These are phyloP conservation scores for Eremophila alpestris DNA, from an alignment of 2,797 vertebrate genomes.

Conservation along the genomic window DNA sequence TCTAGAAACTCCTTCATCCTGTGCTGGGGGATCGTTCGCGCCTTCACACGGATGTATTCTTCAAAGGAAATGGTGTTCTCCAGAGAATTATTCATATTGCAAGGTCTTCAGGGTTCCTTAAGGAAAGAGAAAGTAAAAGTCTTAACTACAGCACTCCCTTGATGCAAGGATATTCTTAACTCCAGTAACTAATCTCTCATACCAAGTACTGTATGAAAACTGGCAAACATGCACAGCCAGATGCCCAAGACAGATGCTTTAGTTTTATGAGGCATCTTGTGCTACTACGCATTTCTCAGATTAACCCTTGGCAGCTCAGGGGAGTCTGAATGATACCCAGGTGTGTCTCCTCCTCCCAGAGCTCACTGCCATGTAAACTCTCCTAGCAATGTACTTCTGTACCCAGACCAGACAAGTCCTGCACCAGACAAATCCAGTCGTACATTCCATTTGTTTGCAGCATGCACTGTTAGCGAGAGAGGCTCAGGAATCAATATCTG, in stretches of 20 bases:
- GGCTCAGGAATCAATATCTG: conserved; percentile 10
- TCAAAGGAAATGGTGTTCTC: conserved; percentile 95
- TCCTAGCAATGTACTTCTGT: neutral
- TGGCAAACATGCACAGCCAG: conserved; percentile 15
- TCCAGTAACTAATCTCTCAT: neutral
- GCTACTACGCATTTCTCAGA: neutral
- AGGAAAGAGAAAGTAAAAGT: conserved; percentile 54
- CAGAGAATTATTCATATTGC: conserved; percentile 95
- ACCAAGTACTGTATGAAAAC: neutral
- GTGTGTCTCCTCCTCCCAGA: neutral
- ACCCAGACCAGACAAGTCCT: neutral
- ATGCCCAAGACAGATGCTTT: conserved; percentile 6
- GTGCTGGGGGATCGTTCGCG: conserved; percentile 93
- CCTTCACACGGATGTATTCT: conserved; percentile 96
- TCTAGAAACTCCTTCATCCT: conserved; percentile 98
- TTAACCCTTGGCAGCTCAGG: neutral
- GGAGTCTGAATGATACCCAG: neutral
- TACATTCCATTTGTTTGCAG: neutral
- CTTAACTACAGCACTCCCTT: conserved; percentile 12
- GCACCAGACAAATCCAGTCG: neutral
- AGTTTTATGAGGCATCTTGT: conserved; percentile 29
- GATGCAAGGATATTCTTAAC: neutral
- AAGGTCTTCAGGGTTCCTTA: conserved; percentile 77
- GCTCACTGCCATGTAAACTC: neutral
- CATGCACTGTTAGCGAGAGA: conserved; percentile 8